Conservation (phyloP, 2,113 vertebrate species). For the Petrocephalus zakoni region DNA sequence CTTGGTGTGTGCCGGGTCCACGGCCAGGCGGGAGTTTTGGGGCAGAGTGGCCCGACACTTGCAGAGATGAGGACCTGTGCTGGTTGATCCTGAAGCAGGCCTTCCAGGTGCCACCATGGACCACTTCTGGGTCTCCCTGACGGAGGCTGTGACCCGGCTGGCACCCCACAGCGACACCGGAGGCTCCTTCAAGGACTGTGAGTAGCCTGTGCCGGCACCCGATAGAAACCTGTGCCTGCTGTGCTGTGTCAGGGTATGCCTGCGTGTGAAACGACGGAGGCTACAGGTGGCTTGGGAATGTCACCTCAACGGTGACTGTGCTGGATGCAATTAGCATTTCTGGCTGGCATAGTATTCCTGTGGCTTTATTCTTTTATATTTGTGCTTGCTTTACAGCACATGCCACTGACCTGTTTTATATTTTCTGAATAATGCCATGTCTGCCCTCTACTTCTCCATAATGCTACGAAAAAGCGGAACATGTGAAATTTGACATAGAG, state of each 20-base stretch:
- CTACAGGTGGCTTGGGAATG: background rate
- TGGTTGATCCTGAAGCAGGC: slow-evolving; percentile 42
- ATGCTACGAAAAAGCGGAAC: background rate
- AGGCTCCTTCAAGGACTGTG: slow-evolving; percentile 67
- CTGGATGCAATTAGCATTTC: background rate
- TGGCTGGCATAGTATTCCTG: background rate
- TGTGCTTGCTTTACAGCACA: background rate
- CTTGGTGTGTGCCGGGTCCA: background rate
- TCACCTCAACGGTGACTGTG: background rate
- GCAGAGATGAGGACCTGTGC: slow-evolving; percentile 54
- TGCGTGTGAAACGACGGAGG: background rate
- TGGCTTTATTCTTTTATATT: background rate
- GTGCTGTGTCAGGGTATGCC: background rate
- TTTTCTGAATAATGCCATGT: background rate
- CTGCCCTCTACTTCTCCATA: background rate
- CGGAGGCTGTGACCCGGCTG: slow-evolving; percentile 54
- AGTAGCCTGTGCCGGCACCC: slow-evolving; percentile 52
- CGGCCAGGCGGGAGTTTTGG: slow-evolving; percentile 44
- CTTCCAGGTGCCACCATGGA: slow-evolving; percentile 50
- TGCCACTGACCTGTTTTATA: background rate
- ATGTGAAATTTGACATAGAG: background rate
- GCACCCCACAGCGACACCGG: slow-evolving; percentile 62
- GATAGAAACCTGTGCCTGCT: background rate
- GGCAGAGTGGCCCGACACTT: slow-evolving; percentile 38
- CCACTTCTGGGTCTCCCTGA: slow-evolving; percentile 58